Base-by-base conservation (phyloP, 2,797 vertebrate genomes). In the Falco novaeseelandiae region DNA sequence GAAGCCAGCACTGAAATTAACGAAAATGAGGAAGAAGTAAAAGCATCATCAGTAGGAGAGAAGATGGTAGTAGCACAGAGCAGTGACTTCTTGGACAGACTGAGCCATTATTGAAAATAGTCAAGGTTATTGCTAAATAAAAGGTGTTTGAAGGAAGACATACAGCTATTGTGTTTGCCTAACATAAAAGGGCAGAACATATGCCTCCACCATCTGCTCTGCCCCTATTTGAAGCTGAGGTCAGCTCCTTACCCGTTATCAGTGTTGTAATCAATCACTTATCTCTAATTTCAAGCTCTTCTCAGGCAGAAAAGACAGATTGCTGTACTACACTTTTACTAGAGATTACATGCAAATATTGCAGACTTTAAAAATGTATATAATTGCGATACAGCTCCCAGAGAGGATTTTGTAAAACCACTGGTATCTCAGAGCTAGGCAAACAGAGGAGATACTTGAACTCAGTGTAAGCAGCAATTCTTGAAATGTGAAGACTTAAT, bases 111-210 rank as follows among this genome's bases (percentile, higher is more conserved):
- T 27, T 87, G 90, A 80, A 93, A 92, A 89, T 48, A 74, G 74
- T 70, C 77, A 83, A 85, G 48, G 57, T 77, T 93, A 83, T 71
- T 89, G 87, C 67, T 83, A 83, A 76, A 76, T 62, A 90, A 89
- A 42, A 52, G 58, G 22, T 55, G 59, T 82, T 18, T 77, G 78
- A 72, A 83, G 30, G 59, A 22, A 61, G 12, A 83, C 46, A 80
- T 54, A 42, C 19, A 90, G 54, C 57, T 74, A 42, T 48, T 87
- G 85, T 84, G 61, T n/a, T 83, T 88, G 26, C 38, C 22, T 61
- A 42, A 61, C 22, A 4, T 69, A 52, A 66, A 23, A 90, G 51
- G 62, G 21, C 46, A 54, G 46, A 86, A 51, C 42, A 72, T 69
- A 51, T 15, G 32, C 42, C 54, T 93, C 73, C 83, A 7, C 66